Conservation (phyloP, 23 tunicate genomes). For the Trididemnum miniatum region DNA sequence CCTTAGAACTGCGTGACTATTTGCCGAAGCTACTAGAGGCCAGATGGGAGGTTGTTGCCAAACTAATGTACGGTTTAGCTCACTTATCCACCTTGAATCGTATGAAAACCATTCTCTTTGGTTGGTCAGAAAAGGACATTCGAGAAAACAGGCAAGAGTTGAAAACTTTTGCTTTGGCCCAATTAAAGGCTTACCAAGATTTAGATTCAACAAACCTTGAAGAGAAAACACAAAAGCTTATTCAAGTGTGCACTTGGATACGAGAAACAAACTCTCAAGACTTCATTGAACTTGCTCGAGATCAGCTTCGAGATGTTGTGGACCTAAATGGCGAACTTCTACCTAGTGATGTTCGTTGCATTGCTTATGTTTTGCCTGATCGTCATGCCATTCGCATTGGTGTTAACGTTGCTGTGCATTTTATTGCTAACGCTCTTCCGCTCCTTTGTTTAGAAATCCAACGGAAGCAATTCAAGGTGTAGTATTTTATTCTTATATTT, state of each 20-base stretch:
- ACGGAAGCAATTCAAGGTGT: not conserved
- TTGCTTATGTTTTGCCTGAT: not conserved
- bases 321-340: not conserved
- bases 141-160: not conserved
- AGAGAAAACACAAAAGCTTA: constrained; percentile 13
- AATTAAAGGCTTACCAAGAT: not conserved
- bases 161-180: not conserved
- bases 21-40: not conserved
- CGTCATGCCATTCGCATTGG: not conserved
- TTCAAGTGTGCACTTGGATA: constrained; percentile 16
- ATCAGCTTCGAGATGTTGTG: not conserved
- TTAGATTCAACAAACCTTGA: not conserved
- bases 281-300: not conserved
- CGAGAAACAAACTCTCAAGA: not conserved
- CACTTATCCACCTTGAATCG: not conserved
- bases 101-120: not conserved
- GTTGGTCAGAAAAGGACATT: not conserved
- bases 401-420: not conserved
- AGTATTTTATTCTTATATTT: too few relatives aligned
- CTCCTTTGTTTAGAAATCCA: not conserved
- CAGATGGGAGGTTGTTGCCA: not conserved
- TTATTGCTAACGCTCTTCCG: not conserved
- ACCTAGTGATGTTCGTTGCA: constrained; percentile 2
- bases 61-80: constrained; percentile 3
- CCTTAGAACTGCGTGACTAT: not conserved